phyloP scores from a whole-genome alignment of 2,888 invertebrate genomes.

The Temnothorax ravouxi region DNA sequence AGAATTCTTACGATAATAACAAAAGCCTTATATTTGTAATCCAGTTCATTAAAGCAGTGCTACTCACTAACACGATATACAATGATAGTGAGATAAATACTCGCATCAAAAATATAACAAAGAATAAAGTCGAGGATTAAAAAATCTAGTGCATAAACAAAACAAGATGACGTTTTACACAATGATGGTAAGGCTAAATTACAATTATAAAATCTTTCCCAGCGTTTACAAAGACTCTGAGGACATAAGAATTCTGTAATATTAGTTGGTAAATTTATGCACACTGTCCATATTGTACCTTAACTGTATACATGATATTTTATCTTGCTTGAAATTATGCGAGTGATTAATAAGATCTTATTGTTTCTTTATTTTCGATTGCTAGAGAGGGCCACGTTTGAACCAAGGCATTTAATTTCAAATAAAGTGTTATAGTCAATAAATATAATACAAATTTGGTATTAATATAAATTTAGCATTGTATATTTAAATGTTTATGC shows the following conservation, averaged over 20 bases:
- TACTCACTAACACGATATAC: neutral
- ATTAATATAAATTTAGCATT: neutral
- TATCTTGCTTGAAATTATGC: neutral
- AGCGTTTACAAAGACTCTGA: neutral
- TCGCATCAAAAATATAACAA: neutral
- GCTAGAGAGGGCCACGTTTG: neutral
- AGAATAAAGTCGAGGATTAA: neutral
- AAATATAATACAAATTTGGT: neutral
- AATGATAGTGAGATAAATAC: neutral
- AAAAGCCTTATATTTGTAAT: neutral
- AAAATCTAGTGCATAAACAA: neutral
- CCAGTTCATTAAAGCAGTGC: neutral
- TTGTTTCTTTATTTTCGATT: neutral
- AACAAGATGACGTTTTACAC: neutral
- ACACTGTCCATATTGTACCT: neutral
- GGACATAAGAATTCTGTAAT: neutral
- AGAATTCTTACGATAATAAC: neutral
- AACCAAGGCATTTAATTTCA: neutral
- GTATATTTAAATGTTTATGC: neutral
- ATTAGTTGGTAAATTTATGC: neutral
- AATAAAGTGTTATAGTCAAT: neutral
- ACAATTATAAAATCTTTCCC: neutral
- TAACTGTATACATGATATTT: neutral
- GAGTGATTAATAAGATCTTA: neutral
- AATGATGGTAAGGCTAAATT: neutral